Conservation (phyloP, 2,797 vertebrate species). For the Alosa sapidissima region DNA sequence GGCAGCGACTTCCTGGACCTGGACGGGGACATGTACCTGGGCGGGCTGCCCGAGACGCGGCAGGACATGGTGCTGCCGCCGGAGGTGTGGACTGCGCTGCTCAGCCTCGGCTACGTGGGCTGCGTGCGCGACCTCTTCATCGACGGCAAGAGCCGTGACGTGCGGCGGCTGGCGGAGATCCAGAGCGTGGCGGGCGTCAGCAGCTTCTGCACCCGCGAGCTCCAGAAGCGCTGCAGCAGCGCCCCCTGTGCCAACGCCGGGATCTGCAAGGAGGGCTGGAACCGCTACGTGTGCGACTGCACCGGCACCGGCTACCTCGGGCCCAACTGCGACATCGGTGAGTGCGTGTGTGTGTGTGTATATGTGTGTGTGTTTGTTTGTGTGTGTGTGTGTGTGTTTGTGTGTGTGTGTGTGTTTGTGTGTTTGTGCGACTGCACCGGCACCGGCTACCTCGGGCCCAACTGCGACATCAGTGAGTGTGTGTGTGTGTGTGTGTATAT, state of each 20-base stretch:
- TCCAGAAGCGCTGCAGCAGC: constrained; percentile 83
- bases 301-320: constrained; percentile 88
- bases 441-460: constrained; percentile 86
- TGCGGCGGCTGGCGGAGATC: constrained; percentile 83
- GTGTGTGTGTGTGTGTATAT: too few species aligned
- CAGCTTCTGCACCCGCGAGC: constrained; percentile 87
- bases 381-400: too few species aligned
- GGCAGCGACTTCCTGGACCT: constrained; percentile 91
- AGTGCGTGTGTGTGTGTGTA: constrained; percentile 17
- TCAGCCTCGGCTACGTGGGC: constrained; percentile 90
- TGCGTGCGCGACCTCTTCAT: constrained; percentile 93
- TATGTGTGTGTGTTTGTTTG: too few species aligned
- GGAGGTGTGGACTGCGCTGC: constrained; percentile 89
- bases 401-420: too few species aligned
- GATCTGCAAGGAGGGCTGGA: constrained; percentile 91
- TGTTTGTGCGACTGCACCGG: constrained; percentile 77
- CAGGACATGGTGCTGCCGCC: constrained; percentile 82
- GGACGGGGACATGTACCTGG: constrained; percentile 89
- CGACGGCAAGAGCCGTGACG: constrained; percentile 88
- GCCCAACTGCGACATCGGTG: constrained; percentile 86
- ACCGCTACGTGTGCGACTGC: constrained; percentile 92
- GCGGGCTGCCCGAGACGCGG: constrained; percentile 83
- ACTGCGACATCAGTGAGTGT: constrained; percentile 81
- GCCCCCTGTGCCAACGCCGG: constrained; percentile 84
- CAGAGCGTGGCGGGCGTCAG: constrained; percentile 80